Evolutionary conservation across 2,888 invertebrate species (phyloP), one percentile per base, ranked within the genome.

Genomic region (Gymnocheta viridis): DNA sequence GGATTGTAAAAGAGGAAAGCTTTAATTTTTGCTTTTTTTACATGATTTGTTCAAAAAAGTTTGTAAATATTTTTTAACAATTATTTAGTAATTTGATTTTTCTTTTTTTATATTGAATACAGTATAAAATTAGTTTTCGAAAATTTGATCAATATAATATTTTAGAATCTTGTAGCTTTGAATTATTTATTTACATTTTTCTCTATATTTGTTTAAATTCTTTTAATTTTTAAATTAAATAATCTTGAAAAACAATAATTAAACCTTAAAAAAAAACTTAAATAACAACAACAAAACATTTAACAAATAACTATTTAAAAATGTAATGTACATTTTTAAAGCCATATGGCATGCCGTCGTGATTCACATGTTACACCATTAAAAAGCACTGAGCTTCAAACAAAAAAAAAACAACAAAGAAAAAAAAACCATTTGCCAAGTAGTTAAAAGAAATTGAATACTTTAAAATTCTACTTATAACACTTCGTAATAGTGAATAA

Each of bases 301-400:
- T 44, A 32, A n/a, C 6, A 4, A 47, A 38, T 44, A 32, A n/a
- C 6, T 4, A 47, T 41, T 27, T 19, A 22, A 10, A 19, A 32
- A 47, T 62, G 9, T 51, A 62, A 72, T 35, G 58, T 60, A 49
- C 67, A 73, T 9, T 41, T 58, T 35, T 64, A 74, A 78, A 41
- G 14, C 10, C 32, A 82, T 73, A 73, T 60, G 54, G n/a, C 84
- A 84, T 84, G 80, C 84, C 80, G 72, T 74, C 79, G 72, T 76
- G 54, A 79, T 35, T 51, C 12, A 24, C 35, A 22, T 54, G 24
- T 56, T 69, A 56, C 64, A 60, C 64, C 56, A 64, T 49, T 24
- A 22, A 22, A n/a, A 29, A 62, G n/a, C 27, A 19, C 32, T 49
- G 49, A 19, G 24, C 9, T 29, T n/a, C 24, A n/a, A 19, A 10